phyloP scores from a whole-genome alignment of 2,888 invertebrate genomes.

The Synanthedon tipuliformis region DNA sequence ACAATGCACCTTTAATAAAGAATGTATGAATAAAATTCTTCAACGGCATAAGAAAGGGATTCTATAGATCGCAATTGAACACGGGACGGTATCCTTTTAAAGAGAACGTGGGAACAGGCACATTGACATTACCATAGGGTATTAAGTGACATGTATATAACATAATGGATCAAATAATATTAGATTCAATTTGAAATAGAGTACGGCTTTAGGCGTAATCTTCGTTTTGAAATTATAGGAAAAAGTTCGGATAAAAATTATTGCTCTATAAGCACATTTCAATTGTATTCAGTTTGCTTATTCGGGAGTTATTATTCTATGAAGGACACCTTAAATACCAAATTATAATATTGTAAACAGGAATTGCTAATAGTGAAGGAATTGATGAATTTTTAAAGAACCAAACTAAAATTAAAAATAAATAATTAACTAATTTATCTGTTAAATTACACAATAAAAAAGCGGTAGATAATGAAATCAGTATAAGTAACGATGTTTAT shows the following conservation, averaged over 20 bases:
- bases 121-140: constrained; percentile 35
- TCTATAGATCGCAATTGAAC: constrained; percentile 9
- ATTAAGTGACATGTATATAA: constrained; percentile 49
- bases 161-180: constrained; percentile 43
- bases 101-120: constrained; percentile 57
- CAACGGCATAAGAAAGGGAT: neutral
- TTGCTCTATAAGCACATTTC: no score
- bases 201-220: constrained; percentile 7
- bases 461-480: no score
- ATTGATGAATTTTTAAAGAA: constrained; percentile 52
- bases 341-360: constrained; percentile 6
- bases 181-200: constrained; percentile 31
- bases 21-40: neutral
- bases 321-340: no score
- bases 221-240: constrained; percentile 5
- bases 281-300: no score
- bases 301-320: no score
- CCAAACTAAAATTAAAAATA: constrained; percentile 40
- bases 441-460: no score
- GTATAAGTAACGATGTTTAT: no score
- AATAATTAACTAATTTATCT: no score
- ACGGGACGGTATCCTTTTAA: constrained; percentile 35
- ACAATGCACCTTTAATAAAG: neutral
- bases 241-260: constrained; percentile 1
- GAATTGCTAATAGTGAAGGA: constrained; percentile 54